Percentiles rank a stretch among this genome's conserved stretches.
phyloP scores from a whole-genome alignment of 2,888 invertebrate genomes.

The Tachina fera region DNA sequence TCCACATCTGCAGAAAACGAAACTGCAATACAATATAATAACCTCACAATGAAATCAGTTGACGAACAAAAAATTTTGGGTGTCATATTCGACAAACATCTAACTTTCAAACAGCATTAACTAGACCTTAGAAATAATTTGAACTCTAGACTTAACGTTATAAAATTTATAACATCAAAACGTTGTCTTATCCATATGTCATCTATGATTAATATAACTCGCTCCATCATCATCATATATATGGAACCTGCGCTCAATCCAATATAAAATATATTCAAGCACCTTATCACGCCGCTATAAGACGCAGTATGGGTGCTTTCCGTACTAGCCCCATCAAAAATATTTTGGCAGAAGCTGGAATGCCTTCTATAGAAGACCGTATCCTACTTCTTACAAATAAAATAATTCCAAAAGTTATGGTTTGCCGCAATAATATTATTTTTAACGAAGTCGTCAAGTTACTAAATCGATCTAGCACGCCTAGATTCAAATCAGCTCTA shows the following conservation, averaged over 20 bases:
- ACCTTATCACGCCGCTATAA: neutral
- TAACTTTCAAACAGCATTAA: conserved; percentile 28
- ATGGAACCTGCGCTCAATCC: neutral
- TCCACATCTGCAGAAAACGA: conserved; percentile 10
- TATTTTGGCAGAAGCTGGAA: neutral
- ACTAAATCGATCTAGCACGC: too few relatives aligned
- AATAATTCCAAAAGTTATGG: neutral
- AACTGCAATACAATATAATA: neutral
- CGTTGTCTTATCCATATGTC: neutral
- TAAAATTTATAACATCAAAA: conserved; percentile 5
- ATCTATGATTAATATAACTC: conserved; percentile 7
- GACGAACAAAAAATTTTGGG: neutral
- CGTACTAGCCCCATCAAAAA: neutral
- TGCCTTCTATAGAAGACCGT: neutral
- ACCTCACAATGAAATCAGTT: neutral
- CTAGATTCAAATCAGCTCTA: too few relatives aligned
- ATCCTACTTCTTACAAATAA: neutral
- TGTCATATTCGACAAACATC: conserved; percentile 1
- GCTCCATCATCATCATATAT: neutral
- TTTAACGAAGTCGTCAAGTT: too few relatives aligned
- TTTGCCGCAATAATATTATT: neutral
- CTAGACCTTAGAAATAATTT: neutral
- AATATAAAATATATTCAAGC: conserved; percentile 1
- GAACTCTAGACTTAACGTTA: conserved; percentile 5
- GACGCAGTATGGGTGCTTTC: neutral